These are phyloP conservation scores for Acanthosoma haemorrhoidale DNA, from an alignment of 2,888 invertebrate species.

Conservation along the genomic window DNA sequence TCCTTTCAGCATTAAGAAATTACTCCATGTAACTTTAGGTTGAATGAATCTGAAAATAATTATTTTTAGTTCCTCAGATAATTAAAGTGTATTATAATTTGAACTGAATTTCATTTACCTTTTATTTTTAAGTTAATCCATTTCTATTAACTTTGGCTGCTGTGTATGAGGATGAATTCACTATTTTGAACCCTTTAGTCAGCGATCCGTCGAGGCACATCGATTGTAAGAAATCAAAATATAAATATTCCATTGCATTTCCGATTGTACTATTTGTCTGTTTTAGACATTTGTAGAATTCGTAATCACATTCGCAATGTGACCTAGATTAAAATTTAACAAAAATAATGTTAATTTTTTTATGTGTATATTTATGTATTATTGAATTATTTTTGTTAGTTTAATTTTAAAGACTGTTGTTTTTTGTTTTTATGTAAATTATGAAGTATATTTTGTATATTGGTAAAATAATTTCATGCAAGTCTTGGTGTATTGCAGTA, in stretches of 20 bases:
- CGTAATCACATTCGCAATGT: constrained; percentile 81
- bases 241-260: constrained; percentile 72
- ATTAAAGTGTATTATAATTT: not conserved
- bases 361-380: not conserved
- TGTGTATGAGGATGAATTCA: not conserved
- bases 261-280: constrained; percentile 65
- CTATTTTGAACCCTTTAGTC: constrained; percentile 5
- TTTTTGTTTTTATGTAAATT: not conserved
- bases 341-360: constrained; percentile 1
- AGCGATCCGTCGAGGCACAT: constrained; percentile 53
- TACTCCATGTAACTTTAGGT: no score
- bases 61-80: no score
- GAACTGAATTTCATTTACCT: not conserved
- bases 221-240: constrained; percentile 75
- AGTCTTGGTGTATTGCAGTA: not conserved
- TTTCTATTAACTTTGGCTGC: not conserved
- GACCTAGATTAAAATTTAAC: constrained; percentile 51
- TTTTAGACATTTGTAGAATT: constrained; percentile 76
- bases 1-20: no score
- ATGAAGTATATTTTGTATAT: not conserved
- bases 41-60: no score
- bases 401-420: not conserved
- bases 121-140: not conserved
- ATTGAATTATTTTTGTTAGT: not conserved
- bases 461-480: not conserved